Evolutionary conservation across 2,113 vertebrate species (phyloP).

Genomic region (Pelmatolapia mariae): DNA sequence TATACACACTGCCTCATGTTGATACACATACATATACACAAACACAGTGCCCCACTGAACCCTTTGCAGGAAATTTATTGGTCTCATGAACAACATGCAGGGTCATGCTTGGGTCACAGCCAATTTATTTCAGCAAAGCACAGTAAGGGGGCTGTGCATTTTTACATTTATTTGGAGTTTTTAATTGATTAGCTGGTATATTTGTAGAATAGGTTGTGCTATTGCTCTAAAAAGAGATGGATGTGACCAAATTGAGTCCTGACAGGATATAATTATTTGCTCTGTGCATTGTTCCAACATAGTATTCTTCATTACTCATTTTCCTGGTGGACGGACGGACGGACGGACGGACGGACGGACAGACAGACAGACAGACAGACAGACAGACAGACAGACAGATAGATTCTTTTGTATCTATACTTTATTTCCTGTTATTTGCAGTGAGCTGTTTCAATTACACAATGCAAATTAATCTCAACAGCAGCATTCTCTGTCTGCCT

Average conservation of each 20-base stretch:
- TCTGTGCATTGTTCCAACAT: constrained; percentile 11
- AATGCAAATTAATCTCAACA: constrained; percentile 28
- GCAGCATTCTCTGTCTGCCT: constrained; percentile 1
- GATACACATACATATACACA: not conserved
- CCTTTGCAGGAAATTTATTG: constrained; percentile 69
- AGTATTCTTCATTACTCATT: constrained; percentile 14
- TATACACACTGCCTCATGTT: not conserved
- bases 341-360: accelerated
- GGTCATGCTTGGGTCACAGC: constrained; percentile 71
- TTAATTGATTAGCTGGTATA: constrained; percentile 62
- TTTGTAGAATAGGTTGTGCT: constrained; percentile 44
- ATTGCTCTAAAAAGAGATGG: not conserved
- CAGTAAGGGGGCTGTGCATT: constrained; percentile 42
- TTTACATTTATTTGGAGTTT: constrained; percentile 56
- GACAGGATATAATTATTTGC: constrained; percentile 31
- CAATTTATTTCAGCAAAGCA: constrained; percentile 71
- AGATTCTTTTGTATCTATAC: not conserved
- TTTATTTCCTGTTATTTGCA: not conserved
- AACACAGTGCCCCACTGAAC: constrained; percentile 22
- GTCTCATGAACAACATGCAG: constrained; percentile 72
- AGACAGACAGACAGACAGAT: not conserved
- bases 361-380: accelerated
- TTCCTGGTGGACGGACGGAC: accelerated
- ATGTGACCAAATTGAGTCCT: constrained; percentile 46
- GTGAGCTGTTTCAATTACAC: constrained; percentile 15